Evolutionary conservation across 2,888 invertebrate species (phyloP).

Genomic region (Ligdia adustata): DNA sequence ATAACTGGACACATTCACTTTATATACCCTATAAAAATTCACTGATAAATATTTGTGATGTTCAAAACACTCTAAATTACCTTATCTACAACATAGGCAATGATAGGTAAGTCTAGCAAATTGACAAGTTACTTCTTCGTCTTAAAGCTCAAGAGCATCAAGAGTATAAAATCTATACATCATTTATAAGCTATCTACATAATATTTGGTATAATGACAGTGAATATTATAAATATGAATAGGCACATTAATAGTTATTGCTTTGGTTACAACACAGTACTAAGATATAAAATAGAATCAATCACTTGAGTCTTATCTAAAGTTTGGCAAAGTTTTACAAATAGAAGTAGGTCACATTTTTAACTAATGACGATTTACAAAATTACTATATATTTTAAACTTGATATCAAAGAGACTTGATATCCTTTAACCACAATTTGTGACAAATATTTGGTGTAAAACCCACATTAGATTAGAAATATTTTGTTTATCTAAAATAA

Average conservation of each 20-base stretch:
- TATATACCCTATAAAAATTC: conserved; percentile 5
- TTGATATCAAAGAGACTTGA: conserved; percentile 68
- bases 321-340: conserved; percentile 72
- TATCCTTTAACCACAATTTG: conserved; percentile 48
- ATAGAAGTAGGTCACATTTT: conserved; percentile 62
- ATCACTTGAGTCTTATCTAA: conserved; percentile 73
- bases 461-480: conserved; percentile 51
- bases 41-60: conserved; percentile 22
- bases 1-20: background rate
- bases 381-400: conserved; percentile 72
- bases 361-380: conserved; percentile 65
- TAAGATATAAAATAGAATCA: conserved; percentile 58
- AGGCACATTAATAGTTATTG: conserved; percentile 80
- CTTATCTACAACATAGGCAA: conserved; percentile 15
- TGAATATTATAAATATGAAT: conserved; percentile 61
- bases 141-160: background rate
- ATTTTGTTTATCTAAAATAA: conserved; percentile 68
- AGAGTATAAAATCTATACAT: conserved; percentile 6
- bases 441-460: conserved; percentile 60
- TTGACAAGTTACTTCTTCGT: conserved; percentile 1
- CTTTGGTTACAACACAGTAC: conserved; percentile 81
- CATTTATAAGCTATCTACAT: conserved; percentile 53
- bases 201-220: conserved; percentile 69
- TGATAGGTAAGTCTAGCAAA: conserved; percentile 23
- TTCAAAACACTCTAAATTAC: conserved; percentile 17